phyloP scores from a whole-genome alignment of 2,888 invertebrate species.

The Barypeithes pellucidus region DNA sequence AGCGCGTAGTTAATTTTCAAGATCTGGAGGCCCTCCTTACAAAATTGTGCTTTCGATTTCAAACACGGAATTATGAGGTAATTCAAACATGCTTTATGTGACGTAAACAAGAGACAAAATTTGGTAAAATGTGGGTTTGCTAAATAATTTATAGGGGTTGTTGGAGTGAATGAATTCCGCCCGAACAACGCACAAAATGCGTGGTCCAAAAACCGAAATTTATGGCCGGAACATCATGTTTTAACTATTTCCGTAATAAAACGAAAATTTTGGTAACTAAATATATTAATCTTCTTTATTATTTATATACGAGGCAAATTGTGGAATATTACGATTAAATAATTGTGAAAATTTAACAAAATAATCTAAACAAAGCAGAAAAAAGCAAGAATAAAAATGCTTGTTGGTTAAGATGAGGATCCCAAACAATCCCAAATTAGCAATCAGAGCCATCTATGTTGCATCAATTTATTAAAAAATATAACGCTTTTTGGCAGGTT shows the following conservation, averaged over 20 bases:
- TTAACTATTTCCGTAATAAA: constrained; percentile 46
- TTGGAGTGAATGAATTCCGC: constrained; percentile 27
- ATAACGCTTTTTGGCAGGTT: too few relatives aligned
- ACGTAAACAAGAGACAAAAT: constrained; percentile 14
- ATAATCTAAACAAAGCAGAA: too few relatives aligned
- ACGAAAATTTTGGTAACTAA: constrained; percentile 16
- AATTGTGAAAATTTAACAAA: too few relatives aligned
- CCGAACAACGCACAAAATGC: constrained; percentile 43
- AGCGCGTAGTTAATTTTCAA: too few relatives aligned
- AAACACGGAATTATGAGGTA: not conserved
- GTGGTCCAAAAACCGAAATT: constrained; percentile 45
- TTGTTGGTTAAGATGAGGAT: too few relatives aligned
- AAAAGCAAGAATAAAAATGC: too few relatives aligned
- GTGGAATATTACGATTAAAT: not conserved
- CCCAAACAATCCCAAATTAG: too few relatives aligned
- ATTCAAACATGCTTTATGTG: constrained; percentile 8
- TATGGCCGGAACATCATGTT: constrained; percentile 45
- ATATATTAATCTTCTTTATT: constrained; percentile 3
- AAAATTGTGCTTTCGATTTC: too few relatives aligned
- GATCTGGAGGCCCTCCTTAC: too few relatives aligned
- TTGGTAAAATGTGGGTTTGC: constrained; percentile 19
- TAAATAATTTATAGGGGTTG: constrained; percentile 30
- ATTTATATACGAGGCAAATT: not conserved
- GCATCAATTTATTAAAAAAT: too few relatives aligned
- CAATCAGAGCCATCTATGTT: too few relatives aligned